phyloP scores from a whole-genome alignment of 64 coral and sea anemone species.

The Montipora sp. region DNA sequence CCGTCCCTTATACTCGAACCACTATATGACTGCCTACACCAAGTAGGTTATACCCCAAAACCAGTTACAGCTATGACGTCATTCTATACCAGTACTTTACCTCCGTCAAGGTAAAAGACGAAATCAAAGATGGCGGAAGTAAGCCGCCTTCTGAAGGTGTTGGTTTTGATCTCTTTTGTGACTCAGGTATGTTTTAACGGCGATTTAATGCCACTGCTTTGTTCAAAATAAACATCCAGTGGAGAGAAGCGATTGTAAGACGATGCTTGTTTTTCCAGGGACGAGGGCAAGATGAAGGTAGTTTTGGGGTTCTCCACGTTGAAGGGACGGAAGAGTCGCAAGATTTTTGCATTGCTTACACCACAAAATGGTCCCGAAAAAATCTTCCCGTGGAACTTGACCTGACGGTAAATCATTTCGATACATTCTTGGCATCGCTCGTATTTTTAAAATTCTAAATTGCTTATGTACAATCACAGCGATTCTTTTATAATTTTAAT shows the following conservation, averaged over 20 bases:
- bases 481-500: no score
- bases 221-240: not conserved
- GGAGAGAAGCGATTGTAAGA: not conserved
- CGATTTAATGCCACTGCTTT: not conserved
- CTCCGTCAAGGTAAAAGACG: not conserved
- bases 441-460: no score
- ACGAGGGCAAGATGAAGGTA: constrained; percentile 4
- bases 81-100: not conserved
- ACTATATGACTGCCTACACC: no score
- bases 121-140: constrained; percentile 10
- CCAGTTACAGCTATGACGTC: not conserved
- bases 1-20: no score
- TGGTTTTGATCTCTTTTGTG: not conserved
- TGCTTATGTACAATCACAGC: no score
- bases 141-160: not conserved
- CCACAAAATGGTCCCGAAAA: not conserved
- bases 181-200: constrained; percentile 25
- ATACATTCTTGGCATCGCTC: not conserved
- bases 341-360: constrained; percentile 38
- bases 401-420: not conserved
- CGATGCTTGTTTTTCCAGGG: constrained; percentile 12
- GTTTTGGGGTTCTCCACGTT: constrained; percentile 32
- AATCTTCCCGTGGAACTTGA: constrained; percentile 16
- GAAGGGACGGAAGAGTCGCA: constrained; percentile 7
- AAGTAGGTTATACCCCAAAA: no score